Base-by-base conservation (phyloP, 2,888 invertebrate genomes). In the Eudasyphora cyanicolor region DNA sequence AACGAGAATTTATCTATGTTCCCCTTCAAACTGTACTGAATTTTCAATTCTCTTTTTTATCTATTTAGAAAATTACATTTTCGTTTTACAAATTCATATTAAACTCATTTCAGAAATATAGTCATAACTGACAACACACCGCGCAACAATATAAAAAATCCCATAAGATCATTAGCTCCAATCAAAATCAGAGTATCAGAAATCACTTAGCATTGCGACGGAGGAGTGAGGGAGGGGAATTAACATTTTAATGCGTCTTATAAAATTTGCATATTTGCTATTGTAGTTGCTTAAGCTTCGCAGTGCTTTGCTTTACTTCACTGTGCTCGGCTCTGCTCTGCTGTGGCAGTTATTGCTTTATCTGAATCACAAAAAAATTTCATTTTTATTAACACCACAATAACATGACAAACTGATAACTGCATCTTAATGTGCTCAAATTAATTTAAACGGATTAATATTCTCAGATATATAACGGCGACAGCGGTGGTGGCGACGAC, bases 391-490 rank as follows among this genome's bases (percentile, higher is more conserved):
- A 73, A 76, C 80, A 76, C 64, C 81, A 81, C 81, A 81, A 84
- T 77, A 64, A 78, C 78, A 84, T 78, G 84, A 81, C 84, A 82
- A 86, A 82, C 84, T 85, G 86, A 82, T 86, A 86, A 86, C 86
- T 86, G 86, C 84, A 82, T 76, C 84, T 86, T 85, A 86, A 86
- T 83, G 85, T 83, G 84, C 80, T 86, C 85, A 86, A 86, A 86
- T 86, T 86, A 86, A 86, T 86, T 86, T 86, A 84, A 85, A 86
- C 86, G 84, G 83, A 85, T 86, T 86, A 86, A 86, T 85, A 85
- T 84, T 81, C 82, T 78, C 70, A 42, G 57, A 32, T 35, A 57
- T n/a, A 29, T 51, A 49, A 79, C 79, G 57, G 29, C 24, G 27
- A 67, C 38, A 21, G 17, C 35, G 21, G 19, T 64, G 12, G 21